These are phyloP conservation scores for Macquaria australasica DNA, from an alignment of 2,113 vertebrate genomes.

Conservation along the genomic window DNA sequence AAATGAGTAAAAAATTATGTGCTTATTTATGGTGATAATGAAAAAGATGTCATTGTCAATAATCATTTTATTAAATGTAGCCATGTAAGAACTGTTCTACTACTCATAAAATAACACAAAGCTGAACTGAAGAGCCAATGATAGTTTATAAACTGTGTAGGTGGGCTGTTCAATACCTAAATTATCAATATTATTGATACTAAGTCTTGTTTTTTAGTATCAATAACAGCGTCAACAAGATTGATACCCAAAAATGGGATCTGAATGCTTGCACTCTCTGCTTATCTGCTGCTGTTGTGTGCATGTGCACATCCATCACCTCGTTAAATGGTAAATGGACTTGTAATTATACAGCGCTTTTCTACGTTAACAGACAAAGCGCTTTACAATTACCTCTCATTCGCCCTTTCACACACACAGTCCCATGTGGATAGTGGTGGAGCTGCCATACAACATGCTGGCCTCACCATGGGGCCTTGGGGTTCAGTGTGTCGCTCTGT, in stretches of 20 bases:
- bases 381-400: neutral
- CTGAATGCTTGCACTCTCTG: neutral
- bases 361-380: neutral
- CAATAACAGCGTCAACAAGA: no score
- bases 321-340: neutral
- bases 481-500: neutral
- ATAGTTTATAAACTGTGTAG: no score
- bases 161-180: neutral
- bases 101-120: no score
- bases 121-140: no score
- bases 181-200: neutral
- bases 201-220: no score
- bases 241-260: no score
- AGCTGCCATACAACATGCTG: neutral
- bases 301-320: no score
- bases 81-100: neutral
- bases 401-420: neutral
- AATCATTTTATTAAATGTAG: neutral
- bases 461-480: neutral
- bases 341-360: neutral
- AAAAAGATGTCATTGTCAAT: neutral
- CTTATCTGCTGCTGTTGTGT: neutral
- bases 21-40: neutral
- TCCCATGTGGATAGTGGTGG: no score
- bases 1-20: neutral